Evolutionary conservation across 2,113 vertebrate species (phyloP).

Genomic region (Chascanopsetta lugubris): DNA sequence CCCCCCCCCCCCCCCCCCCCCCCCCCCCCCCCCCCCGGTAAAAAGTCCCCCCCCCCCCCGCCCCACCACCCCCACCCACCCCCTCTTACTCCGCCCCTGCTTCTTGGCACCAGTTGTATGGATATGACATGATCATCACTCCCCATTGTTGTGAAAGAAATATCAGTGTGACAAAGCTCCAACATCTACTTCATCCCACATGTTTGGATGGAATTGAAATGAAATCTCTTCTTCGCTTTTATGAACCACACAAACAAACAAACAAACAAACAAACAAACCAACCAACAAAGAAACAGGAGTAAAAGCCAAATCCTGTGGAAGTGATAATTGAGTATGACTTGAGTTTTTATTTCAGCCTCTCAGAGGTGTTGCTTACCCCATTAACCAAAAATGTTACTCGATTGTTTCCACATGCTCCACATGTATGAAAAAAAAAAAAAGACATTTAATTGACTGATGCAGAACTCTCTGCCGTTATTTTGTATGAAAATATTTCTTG

Average conservation of each 20-base stretch:
- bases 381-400: slow-evolving; percentile 39
- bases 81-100: no score
- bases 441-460: slow-evolving; percentile 3
- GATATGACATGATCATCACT: no score
- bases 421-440: background rate
- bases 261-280: slow-evolving; percentile 25
- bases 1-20: no score
- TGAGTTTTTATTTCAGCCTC: slow-evolving; percentile 44
- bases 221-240: slow-evolving; percentile 34
- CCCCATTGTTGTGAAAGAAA: no score
- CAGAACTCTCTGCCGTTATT: background rate
- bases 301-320: slow-evolving; percentile 9
- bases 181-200: slow-evolving; percentile 1
- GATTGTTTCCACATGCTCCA: slow-evolving; percentile 25
- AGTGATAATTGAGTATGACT: slow-evolving; percentile 46
- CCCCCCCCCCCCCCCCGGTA: no score
- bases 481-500: slow-evolving; percentile 13
- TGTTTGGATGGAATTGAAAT: background rate
- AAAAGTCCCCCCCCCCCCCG: no score
- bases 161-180: no score
- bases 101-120: no score
- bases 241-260: slow-evolving; percentile 10
- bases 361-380: slow-evolving; percentile 50
- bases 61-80: no score
- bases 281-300: slow-evolving; percentile 34